These are phyloP conservation scores for Macrotus californicus DNA, from an alignment of 2,113 vertebrate genomes.

Conservation along the genomic window DNA sequence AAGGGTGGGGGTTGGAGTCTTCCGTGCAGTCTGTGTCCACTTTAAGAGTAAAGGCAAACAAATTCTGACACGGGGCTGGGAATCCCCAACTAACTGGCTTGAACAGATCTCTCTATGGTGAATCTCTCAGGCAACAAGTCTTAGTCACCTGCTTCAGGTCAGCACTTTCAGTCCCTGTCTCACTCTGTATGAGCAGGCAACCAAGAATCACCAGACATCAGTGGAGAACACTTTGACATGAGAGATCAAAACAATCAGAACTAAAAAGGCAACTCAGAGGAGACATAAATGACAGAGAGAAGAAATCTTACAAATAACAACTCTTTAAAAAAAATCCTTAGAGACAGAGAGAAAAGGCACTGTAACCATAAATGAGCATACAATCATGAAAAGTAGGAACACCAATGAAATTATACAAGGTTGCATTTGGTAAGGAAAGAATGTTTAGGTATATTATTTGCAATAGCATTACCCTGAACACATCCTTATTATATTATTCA, in stretches of 20 bases:
- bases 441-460: not conserved
- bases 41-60: not conserved
- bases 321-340: not conserved
- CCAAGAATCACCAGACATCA: slow-evolving; percentile 1
- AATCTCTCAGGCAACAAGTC: not conserved
- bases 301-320: not conserved
- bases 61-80: not conserved
- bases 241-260: slow-evolving; percentile 1
- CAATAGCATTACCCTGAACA: not conserved
- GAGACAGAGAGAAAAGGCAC: not conserved
- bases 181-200: not conserved
- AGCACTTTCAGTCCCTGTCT: slow-evolving; percentile 12
- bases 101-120: not conserved
- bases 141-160: not conserved
- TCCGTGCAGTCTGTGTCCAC: not conserved
- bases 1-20: not conserved
- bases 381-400: slow-evolving; percentile 24
- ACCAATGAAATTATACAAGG: slow-evolving; percentile 14
- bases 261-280: not conserved
- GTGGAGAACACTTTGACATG: not conserved
- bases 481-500: not conserved
- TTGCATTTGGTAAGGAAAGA: not conserved
- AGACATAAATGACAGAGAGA: not conserved
- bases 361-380: not conserved
- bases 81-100: not conserved